Evolutionary conservation across 2,797 vertebrate genomes (phyloP).

Genomic region (Cuniculus paca): DNA sequence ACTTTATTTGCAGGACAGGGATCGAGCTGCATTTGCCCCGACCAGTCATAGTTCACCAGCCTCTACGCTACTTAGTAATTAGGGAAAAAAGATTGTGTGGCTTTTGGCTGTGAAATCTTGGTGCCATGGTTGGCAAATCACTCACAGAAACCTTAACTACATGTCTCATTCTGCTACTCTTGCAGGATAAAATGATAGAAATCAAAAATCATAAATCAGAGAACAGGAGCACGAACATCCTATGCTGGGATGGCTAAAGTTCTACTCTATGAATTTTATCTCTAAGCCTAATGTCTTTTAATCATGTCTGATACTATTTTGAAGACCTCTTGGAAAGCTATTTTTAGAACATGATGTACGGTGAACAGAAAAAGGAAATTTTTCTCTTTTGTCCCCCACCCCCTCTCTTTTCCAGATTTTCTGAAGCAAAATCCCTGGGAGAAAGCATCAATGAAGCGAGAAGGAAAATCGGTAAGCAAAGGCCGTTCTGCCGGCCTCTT

Average conservation of each 20-base stretch:
- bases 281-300: slow-evolving; percentile 22
- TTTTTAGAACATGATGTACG: slow-evolving; percentile 51
- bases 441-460: slow-evolving; percentile 91
- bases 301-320: slow-evolving; percentile 32
- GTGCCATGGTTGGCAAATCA: not conserved
- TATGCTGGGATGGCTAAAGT: not conserved
- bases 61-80: not conserved
- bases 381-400: slow-evolving; percentile 39
- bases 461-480: slow-evolving; percentile 94
- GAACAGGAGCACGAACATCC: not conserved
- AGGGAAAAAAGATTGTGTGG: not conserved
- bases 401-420: slow-evolving; percentile 88
- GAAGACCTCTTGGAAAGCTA: not conserved
- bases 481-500: not conserved
- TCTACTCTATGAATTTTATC: not conserved
- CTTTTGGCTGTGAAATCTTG: not conserved
- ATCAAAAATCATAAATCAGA: not conserved
- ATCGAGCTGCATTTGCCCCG: not conserved
- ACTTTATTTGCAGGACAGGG: not conserved
- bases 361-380: slow-evolving; percentile 26
- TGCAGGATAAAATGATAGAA: slow-evolving; percentile 16
- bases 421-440: slow-evolving; percentile 94
- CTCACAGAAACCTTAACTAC: not conserved
- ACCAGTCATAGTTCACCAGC: not conserved
- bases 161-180: not conserved